Percentiles rank a stretch among this genome's conserved stretches.
These are phyloP conservation scores for Corydoras sp. DNA, from an alignment of 2,113 vertebrate genomes.

Conservation along the genomic window DNA sequence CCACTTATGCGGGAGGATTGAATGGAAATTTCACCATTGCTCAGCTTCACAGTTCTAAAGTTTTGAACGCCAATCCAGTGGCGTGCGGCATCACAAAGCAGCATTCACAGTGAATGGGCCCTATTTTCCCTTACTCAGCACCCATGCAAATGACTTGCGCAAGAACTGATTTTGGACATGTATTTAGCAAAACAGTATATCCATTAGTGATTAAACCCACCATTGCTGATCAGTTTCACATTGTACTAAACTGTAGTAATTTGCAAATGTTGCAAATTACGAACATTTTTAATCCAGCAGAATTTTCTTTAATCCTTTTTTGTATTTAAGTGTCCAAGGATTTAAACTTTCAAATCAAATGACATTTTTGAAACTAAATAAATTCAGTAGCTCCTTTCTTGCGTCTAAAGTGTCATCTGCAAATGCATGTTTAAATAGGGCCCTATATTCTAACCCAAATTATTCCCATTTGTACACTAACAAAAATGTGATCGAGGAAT, in stretches of 20 bases:
- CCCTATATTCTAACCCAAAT: conserved; percentile 7
- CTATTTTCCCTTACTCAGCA: conserved; percentile 25
- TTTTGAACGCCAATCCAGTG: conserved; percentile 21
- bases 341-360: neutral
- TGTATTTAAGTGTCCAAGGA: no score
- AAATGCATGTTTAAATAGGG: conserved; percentile 26
- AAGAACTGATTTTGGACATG: conserved; percentile 14
- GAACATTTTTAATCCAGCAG: no score
- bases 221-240: no score
- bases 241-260: no score
- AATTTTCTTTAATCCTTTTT: no score
- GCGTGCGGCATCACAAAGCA: conserved; percentile 27
- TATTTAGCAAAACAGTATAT: neutral
- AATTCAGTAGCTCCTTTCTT: neutral
- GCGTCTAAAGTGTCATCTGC: conserved; percentile 28
- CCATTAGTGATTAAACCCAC: no score
- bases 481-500: conserved; percentile 8
- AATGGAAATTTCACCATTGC: conserved; percentile 13
- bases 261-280: no score
- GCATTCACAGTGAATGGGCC: conserved; percentile 23
- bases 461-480: conserved; percentile 27
- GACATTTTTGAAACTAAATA: neutral
- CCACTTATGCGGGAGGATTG: conserved; percentile 32
- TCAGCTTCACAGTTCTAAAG: conserved; percentile 28
- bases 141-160: conserved; percentile 31